Base-by-base conservation (phyloP, 2,888 invertebrate genomes). In the Anorthoa munda region DNA sequence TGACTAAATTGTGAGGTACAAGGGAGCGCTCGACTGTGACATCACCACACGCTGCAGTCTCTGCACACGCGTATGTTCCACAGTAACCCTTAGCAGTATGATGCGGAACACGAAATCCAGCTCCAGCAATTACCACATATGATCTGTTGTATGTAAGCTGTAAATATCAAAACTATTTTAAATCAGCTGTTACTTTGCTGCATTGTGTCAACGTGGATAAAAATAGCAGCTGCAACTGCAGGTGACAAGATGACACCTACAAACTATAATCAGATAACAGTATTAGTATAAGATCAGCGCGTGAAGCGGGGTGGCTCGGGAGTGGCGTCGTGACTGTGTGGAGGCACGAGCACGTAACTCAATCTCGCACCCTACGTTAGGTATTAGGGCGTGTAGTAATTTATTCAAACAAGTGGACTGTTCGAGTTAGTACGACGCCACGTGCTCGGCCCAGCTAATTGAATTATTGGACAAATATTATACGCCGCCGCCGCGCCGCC, bases 351-450 rank as follows among this genome's bases (percentile, higher is more conserved):
- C 50, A 21, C 60, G 45, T 79, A 76, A 77, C 76, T 77, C 64
- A 77, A 81, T 80, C 60, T 51, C 64, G 66, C 66, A 63, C 45
- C 72, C 67, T 45, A 66, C 72, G 72, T 69, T 68, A 60, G 61
- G 69, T 69, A 51, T 61, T 68, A 67, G 67, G 55, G 21, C 56
- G 50, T 39, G 31, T 61, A 59, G 58, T 81, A 72, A 77, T 70
- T 51, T 81, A 81, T 77, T 81, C 74, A 81, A 79, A 75, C 71
- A 66, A 50, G 71, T 71, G 73, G 55, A n/a, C 53, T 58, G 46
- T 48, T 55, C 63, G 56, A 61, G 69, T 69, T 71, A 71, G 67
- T 61, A 75, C 67, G 65, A 69, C 31, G 65, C 18, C 39, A 39
- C 51, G 39, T 17, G 5, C 9, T 23, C 46, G 23, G 31, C 11